A percentile compares a stretch with the other conserved stretches of the same genome.
These are phyloP conservation scores for Oligia strigilis DNA, from an alignment of 2,888 invertebrate species.

Conservation along the genomic window DNA sequence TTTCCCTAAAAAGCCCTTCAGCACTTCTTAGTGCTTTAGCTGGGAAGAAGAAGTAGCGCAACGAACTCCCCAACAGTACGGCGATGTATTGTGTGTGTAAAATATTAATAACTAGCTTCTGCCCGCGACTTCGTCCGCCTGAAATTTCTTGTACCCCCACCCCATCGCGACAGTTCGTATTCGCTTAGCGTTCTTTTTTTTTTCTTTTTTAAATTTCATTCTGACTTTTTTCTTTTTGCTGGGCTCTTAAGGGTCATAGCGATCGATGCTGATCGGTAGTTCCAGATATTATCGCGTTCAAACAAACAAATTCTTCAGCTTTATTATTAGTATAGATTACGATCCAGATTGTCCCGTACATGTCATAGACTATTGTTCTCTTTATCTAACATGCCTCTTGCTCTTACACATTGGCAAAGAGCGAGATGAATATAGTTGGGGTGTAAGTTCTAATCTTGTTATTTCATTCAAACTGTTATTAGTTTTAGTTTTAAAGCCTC, in stretches of 20 bases:
- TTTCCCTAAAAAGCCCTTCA: background rate
- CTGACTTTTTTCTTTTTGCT: too few relatives aligned
- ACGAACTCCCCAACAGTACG: background rate
- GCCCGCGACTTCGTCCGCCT: too few relatives aligned
- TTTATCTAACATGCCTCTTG: background rate
- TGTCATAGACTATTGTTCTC: constrained; percentile 22
- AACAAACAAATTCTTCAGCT: too few relatives aligned
- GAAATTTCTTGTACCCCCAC: too few relatives aligned
- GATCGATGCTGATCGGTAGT: too few relatives aligned
- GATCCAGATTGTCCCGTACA: background rate
- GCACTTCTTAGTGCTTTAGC: background rate
- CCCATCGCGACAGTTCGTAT: too few relatives aligned
- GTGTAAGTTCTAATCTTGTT: constrained; percentile 40
- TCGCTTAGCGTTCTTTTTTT: too few relatives aligned
- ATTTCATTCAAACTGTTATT: constrained; percentile 42
- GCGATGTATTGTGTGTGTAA: background rate
- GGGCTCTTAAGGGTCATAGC: too few relatives aligned
- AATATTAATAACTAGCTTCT: too few relatives aligned
- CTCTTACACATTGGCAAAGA: background rate
- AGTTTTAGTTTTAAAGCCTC: constrained; percentile 35
- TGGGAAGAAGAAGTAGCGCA: background rate
- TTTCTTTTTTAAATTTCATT: too few relatives aligned
- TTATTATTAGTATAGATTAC: too few relatives aligned
- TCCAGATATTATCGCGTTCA: too few relatives aligned
- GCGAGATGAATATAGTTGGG: constrained; percentile 14